Evolutionary conservation across 1,140 invertebrate genomes (phyloP).

Genomic region (Homarus americanus): DNA sequence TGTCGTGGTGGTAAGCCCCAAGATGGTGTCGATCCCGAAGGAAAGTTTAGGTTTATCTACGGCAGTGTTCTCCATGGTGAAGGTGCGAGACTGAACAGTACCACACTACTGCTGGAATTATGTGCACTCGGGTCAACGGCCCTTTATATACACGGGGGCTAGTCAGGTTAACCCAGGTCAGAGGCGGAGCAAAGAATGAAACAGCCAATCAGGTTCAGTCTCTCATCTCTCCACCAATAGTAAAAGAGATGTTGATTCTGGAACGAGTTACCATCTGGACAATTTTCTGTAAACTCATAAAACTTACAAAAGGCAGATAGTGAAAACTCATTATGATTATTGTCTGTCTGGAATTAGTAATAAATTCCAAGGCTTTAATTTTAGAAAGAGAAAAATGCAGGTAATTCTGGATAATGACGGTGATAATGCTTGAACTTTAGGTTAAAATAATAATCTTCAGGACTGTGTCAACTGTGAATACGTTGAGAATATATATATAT

Average conservation of each 20-base stretch:
- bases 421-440: too few relatives aligned
- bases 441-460: too few relatives aligned
- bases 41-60: not conserved
- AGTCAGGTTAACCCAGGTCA: not conserved
- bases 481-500: too few relatives aligned
- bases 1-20: not conserved
- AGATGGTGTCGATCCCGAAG: conserved; percentile 52
- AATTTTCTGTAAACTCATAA: too few relatives aligned
- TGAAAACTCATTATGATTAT: not conserved
- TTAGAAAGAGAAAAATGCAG: too few relatives aligned
- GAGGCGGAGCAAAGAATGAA: not conserved
- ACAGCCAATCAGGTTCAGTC: conserved; percentile 5
- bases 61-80: not conserved
- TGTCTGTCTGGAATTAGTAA: too few relatives aligned
- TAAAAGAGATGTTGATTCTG: not conserved
- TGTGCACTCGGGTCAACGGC: not conserved
- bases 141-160: not conserved
- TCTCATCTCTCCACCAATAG: too few relatives aligned
- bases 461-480: too few relatives aligned
- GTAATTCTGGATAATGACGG: too few relatives aligned
- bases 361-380: too few relatives aligned
- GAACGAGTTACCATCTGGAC: not conserved
- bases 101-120: not conserved
- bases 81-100: not conserved
- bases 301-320: too few relatives aligned